Evolutionary conservation across 2,888 invertebrate species (phyloP), one percentile per base, ranked within the genome.

Genomic region (Orthosia gothica): DNA sequence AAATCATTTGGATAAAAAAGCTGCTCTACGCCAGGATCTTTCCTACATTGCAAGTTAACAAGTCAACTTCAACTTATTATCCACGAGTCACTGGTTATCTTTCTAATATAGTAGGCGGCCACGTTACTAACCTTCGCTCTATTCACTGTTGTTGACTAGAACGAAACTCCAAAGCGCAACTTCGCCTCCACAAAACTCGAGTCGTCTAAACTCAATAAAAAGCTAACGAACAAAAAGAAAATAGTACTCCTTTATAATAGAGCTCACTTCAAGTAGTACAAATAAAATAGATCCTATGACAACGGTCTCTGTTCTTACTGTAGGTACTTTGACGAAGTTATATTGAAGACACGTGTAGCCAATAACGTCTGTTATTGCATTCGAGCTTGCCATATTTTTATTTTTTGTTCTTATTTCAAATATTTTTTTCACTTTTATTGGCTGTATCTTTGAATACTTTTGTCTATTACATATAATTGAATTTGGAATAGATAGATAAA

Each of bases 321-420:
- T 40, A 71, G 59, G 23, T 40, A 45, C n/a, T 79, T 70, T 59
- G 58, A 47, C 13, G 12, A 70, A 75, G 47, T 79, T 54, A 23
- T 32, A 49, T 75, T 54, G 52, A 23, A 58, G 50, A 58, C 70
- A 78, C 70, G 70, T 69, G 58, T 76, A 64, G 20, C 55, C 18
- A 65, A 73, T 75, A 40, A 23, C 16, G 63, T 16, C 15, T 32
- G 5, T 57, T 40, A 40, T 15, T 59, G 26, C 18, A 52, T 20
- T 73, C 11, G 40, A 40, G 26, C 5, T 13, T 7, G 32, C 9
- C 5, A 32, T 26, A n/a, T n/a, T 54, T 59, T 45, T 50, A 16
- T 45, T 45, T 59, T 26, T 20, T 16, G 18, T 58, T 20, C 54
- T 18, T 16, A 58, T 5, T 15, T 3, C 18, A 13, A 4, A 47